These are phyloP conservation scores for Mya arenaria DNA, from an alignment of 1,140 invertebrate species.

Conservation along the genomic window DNA sequence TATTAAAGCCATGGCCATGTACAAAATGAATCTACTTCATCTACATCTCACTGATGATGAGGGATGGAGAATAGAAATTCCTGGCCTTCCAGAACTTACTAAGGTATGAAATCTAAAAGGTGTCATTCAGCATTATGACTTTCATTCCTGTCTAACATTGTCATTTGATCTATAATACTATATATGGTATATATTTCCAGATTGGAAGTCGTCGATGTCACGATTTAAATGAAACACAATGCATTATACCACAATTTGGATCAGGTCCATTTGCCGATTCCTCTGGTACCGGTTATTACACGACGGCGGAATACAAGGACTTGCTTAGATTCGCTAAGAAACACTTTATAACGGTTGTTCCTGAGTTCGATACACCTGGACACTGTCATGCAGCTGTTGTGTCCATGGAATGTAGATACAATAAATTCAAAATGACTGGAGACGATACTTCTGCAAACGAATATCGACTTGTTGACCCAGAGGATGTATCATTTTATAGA, in stretches of 20 bases:
- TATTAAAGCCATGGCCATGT: conserved; percentile 75
- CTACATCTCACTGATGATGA: conserved; percentile 80
- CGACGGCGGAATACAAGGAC: conserved; percentile 57
- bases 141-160: too few relatives aligned
- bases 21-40: conserved; percentile 79
- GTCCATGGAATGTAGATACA: conserved; percentile 61
- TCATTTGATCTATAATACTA: too few relatives aligned
- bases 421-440: not conserved
- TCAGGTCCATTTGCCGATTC: conserved; percentile 66
- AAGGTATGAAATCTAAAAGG: too few relatives aligned
- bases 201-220: conserved; percentile 73
- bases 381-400: conserved; percentile 66
- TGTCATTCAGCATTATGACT: too few relatives aligned
- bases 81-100: conserved; percentile 75
- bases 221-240: conserved; percentile 65
- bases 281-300: conserved; percentile 69
- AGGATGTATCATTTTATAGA: conserved; percentile 63
- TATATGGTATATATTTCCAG: too few relatives aligned
- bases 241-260: conserved; percentile 74
- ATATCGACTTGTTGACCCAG: conserved; percentile 59
- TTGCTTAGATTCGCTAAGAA: conserved; percentile 59
- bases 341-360: conserved; percentile 64
- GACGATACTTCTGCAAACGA: too few relatives aligned
- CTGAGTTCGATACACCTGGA: conserved; percentile 72
- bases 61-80: conserved; percentile 78